Evolutionary conservation across 1,140 invertebrate genomes (phyloP), one percentile per base, ranked within the genome.

Genomic region (Drosophila insularis): DNA sequence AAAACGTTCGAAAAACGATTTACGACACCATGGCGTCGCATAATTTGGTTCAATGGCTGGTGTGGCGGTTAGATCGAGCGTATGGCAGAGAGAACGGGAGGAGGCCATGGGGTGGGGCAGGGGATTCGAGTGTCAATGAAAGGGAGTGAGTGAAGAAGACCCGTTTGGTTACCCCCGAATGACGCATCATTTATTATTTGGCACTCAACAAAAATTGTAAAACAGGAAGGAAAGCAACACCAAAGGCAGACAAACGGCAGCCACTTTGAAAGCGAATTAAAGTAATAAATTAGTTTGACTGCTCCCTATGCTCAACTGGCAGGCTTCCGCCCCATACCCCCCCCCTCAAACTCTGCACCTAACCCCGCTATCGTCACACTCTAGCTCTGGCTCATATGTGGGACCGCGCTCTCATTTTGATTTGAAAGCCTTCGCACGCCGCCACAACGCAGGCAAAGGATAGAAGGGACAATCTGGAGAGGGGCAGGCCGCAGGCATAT

Each of bases 261-360:
- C 74, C 78, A 78, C 78, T 80, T 80, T 67, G 71, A 80, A 70
- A 68, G 78, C 68, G 74, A 82, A 80, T 80, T 80, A 82, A 80
- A 82, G 78, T 80, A 71, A 82, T 82, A 82, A 82, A 82, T 82
- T 82, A 80, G 78, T 78, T 78, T 74, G 65, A 69, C 43, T 50
- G 56, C 63, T 65, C 62, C 61, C 65, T 75, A 60, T 60, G 62
- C 54, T 60, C 14, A 63, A 37, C 72, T 14, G 65, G 63, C 74
- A 68, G 73, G 63, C 69, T 68, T 56, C 71, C 2, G 17, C 13
- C 14, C 43, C 53, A 7, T 27, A 0, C 19, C 13, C 19, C 31
- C 1, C 32, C 19, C 14, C 11, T 23, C 27, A 39, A 27, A 11
- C n/a, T 40, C 14, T 19, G n/a, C 2, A 23, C 6, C 27, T 27